Conservation (phyloP, 2,888 invertebrate genomes). For the Syritta pipiens region DNA sequence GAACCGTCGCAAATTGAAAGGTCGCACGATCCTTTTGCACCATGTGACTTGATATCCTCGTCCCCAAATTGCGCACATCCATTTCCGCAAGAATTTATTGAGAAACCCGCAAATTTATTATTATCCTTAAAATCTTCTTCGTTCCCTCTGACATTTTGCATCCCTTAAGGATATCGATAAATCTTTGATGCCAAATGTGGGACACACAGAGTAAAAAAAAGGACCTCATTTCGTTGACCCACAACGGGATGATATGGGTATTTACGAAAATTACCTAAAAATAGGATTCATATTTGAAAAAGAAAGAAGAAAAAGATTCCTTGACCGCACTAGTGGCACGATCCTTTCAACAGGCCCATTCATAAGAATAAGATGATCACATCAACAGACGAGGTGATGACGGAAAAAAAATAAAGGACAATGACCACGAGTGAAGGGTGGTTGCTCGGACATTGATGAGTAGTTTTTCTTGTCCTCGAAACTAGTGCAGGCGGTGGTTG, state of each 20-base stretch:
- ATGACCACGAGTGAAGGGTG: slow-evolving; percentile 37
- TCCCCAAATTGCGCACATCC: slow-evolving; percentile 17
- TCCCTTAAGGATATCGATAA: slow-evolving; percentile 26
- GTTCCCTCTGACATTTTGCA: slow-evolving; percentile 23
- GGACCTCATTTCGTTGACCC: slow-evolving; percentile 59
- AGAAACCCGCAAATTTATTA: slow-evolving; percentile 61
- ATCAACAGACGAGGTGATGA: slow-evolving; percentile 11
- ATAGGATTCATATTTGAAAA: slow-evolving; percentile 2
- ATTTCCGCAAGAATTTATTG: slow-evolving; percentile 62
- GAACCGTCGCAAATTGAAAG: slow-evolving; percentile 60
- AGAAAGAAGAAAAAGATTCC: background rate
- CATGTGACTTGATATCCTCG: slow-evolving; percentile 50
- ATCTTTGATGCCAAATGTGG: background rate
- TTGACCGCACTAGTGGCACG: slow-evolving; percentile 58
- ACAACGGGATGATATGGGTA: slow-evolving; percentile 58
- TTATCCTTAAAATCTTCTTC: slow-evolving; percentile 30
- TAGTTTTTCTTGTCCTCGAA: slow-evolving; percentile 19
- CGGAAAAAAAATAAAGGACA: slow-evolving; percentile 13
- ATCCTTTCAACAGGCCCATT: slow-evolving; percentile 48
- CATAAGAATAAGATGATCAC: slow-evolving; percentile 3
- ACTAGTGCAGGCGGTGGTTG: slow-evolving; percentile 16
- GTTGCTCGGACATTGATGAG: slow-evolving; percentile 11
- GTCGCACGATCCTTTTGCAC: slow-evolving; percentile 49
- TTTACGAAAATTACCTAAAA: slow-evolving; percentile 24
- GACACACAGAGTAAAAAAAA: no score